Base-by-base conservation (phyloP, 2,797 vertebrate genomes). In the Gymnodraco acuticeps region DNA sequence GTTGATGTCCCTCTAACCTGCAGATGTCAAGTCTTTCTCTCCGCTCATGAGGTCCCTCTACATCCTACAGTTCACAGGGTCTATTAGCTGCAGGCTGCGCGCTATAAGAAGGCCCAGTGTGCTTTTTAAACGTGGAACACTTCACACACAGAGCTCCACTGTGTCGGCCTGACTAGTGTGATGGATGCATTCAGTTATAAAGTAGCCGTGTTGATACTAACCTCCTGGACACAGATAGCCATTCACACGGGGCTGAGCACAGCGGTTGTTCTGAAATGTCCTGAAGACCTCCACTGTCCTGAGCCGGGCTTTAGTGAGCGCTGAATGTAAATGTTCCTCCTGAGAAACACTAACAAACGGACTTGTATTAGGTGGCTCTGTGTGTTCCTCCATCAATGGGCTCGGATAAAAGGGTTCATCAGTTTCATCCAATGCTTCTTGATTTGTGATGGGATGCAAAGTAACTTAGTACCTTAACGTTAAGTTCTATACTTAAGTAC, bases 101-200 rank as follows among this genome's bases (percentile, higher is more conserved):
- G 63, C 73, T 85, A 77, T 78, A 59, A 88, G 82, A 78, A 79
- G 83, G 55, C 54, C 77, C 27, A 76, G 88, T 89, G 82, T 92
- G 86, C 81, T 81, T 77, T 38, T 64, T 67, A 67, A 78, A 77
- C 61, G 61, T 71, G 76, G 60, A 80, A 59, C 80, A 13, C 77
- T 80, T 27, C 51, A 11, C 83, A 83, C 86, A 91, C 84, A 91
- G 86, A 80, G 84, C 82, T 71, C 68, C 82, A 71, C 83, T 91
- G 80, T 92, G 78, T 72, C 43, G 20, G 74, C 78, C 70, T 76
- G 95, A 94, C 93, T 87, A 81, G 90, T 91, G 87, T 94, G 90
- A 91, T 90, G 93, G 94, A 95, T 95, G 92, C 93, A 84, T 95
- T 95, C 93, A 94, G 94, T 94, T 95, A 89, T 91, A 89, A 91